phyloP scores from a whole-genome alignment of 2,888 invertebrate genomes.

The Tyria jacobaeae region DNA sequence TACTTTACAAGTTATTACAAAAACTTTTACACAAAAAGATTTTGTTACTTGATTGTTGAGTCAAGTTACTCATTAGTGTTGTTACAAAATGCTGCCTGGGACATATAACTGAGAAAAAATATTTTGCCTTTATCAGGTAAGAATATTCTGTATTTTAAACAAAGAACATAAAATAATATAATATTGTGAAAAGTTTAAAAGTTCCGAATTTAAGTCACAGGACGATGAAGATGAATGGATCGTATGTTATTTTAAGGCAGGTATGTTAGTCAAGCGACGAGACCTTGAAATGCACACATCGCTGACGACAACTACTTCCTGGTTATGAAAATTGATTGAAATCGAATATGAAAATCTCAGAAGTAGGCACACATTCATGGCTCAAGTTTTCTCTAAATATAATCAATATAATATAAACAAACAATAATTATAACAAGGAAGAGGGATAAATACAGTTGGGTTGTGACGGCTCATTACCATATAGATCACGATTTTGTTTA shows the following conservation, averaged over 20 bases:
- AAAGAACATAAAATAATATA: not conserved
- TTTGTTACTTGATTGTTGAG: too few relatives aligned
- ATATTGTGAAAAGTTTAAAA: not conserved
- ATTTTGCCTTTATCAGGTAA: not conserved
- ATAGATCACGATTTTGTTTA: conserved; percentile 56
- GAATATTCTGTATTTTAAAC: not conserved
- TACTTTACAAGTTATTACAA: too few relatives aligned
- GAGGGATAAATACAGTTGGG: not conserved
- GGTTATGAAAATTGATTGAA: conserved; percentile 23
- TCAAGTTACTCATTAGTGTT: too few relatives aligned
- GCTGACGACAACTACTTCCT: conserved; percentile 34
- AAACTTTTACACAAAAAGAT: too few relatives aligned
- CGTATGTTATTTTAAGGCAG: conserved; percentile 12
- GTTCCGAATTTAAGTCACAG: conserved; percentile 12
- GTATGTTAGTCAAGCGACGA: conserved; percentile 10
- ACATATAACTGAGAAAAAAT: not conserved
- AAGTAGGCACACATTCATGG: conserved; percentile 26
- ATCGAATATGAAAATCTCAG: conserved; percentile 8
- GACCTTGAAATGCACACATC: conserved; percentile 37
- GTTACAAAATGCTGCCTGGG: not conserved
- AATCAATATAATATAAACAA: not conserved
- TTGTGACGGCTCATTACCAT: conserved; percentile 26
- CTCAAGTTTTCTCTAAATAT: not conserved
- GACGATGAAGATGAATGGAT: conserved; percentile 14
- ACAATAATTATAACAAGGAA: not conserved